Evolutionary conservation across 2,113 vertebrate genomes (phyloP), one percentile per base, ranked within the genome.

Genomic region (Phalacrocorax carbo): DNA sequence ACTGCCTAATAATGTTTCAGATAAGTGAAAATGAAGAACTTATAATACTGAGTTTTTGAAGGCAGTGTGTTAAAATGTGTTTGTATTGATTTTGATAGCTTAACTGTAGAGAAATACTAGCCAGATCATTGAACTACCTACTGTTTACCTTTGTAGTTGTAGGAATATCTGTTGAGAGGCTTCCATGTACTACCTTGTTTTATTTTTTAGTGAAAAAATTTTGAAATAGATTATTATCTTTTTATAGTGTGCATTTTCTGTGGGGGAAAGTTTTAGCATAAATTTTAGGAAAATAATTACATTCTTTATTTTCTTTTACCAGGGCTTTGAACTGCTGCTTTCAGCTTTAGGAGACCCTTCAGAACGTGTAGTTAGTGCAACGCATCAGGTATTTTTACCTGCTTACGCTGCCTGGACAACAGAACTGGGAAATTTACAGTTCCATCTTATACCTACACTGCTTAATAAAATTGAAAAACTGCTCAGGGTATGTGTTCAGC

Each of bases 381-480:
- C 99, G 49, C 99, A 99, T 97, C 99, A 99, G 96, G 99, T 99
- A 32, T 99, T 99, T 97, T 98, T 99, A 94, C 99, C 99, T 80
- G 99, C 99, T 57, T 99, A 99, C 5, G 99, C 99, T 94, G 99
- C 99, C 71, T 99, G 99, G 99, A 99, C 99, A 58, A 99, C 99
- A 88, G 99, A 99, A 96, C 97, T 99, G 88, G 99, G 99, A 84
- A 99, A 98, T 77, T 95, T 99, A 86, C 98, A 99, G 93, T 98
- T 98, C 81, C 98, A 99, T 93, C 99, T 99, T 75, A 98, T 99
- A 94, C 99, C 99, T 86, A 99, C 99, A 27, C 98, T 99, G 82
- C 98, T 99, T 93, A 98, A 94, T 88, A 99, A 99, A 95, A 99
- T 99, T 82, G 99, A 99, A 97, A 99, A 99, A 94, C 98, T 99